phyloP scores from a whole-genome alignment of 2,888 invertebrate genomes.

The Ormia ochracea region DNA sequence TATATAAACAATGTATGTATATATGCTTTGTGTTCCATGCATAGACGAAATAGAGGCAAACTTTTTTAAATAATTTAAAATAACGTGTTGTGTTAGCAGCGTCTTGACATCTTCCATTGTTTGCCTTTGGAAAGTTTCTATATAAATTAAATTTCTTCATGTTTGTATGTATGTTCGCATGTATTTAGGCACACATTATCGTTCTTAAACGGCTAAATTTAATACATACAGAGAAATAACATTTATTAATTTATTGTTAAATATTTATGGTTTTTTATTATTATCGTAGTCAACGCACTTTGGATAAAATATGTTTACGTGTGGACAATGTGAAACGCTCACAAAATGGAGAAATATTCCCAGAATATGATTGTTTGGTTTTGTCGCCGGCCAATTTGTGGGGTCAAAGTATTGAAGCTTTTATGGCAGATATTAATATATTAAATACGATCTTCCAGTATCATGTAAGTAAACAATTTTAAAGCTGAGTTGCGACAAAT shows the following conservation, averaged over 20 bases:
- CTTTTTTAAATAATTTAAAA: not conserved
- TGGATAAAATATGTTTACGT: constrained; percentile 90
- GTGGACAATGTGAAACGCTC: constrained; percentile 86
- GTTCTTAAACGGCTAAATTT: constrained; percentile 15
- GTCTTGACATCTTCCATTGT: not conserved
- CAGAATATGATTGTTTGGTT: constrained; percentile 93
- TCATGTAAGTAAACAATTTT: constrained; percentile 81
- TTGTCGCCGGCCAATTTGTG: constrained; percentile 96
- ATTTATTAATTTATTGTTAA: constrained; percentile 36
- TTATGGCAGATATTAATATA: constrained; percentile 87
- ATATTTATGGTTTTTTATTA: constrained; percentile 32
- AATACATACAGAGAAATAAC: not conserved
- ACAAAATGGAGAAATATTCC: constrained; percentile 83
- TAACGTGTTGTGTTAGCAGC: not conserved
- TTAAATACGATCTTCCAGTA: constrained; percentile 89
- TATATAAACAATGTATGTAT: not conserved
- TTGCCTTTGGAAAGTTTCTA: not conserved
- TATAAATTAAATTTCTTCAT: not conserved
- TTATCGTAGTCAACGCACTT: constrained; percentile 81
- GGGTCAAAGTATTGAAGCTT: constrained; percentile 88
- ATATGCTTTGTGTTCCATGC: too few relatives aligned
- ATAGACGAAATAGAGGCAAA: too few relatives aligned
- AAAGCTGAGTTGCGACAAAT: not conserved
- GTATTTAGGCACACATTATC: not conserved
- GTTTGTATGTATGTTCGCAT: too few relatives aligned